These are phyloP conservation scores for Tethea ocularis DNA, from an alignment of 2,888 invertebrate species.

Conservation along the genomic window DNA sequence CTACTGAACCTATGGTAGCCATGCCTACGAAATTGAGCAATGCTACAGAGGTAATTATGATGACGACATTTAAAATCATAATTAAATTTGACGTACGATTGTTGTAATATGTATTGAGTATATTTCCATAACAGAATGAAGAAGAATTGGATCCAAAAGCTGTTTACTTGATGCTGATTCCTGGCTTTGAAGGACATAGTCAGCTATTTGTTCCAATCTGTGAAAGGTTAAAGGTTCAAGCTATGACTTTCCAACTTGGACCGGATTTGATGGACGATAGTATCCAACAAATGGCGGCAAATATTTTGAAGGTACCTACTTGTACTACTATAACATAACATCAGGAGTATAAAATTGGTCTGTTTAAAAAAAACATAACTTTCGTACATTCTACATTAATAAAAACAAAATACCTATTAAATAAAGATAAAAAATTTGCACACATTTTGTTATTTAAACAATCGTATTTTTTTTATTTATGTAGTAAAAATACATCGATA, in stretches of 20 bases:
- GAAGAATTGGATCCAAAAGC: constrained; percentile 32
- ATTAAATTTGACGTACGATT: too few species aligned
- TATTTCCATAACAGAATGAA: constrained; percentile 27
- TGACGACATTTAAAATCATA: not conserved
- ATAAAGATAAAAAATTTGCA: not conserved
- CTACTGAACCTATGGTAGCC: constrained; percentile 36
- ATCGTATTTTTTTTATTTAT: too few species aligned
- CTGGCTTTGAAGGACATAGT: constrained; percentile 44
- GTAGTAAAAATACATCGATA: too few species aligned
- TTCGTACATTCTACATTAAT: too few species aligned
- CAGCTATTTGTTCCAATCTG: constrained; percentile 28
- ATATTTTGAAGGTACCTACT: constrained; percentile 27
- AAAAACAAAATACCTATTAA: too few species aligned
- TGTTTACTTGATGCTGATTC: constrained; percentile 35
- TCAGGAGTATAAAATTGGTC: too few species aligned
- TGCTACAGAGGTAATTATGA: constrained; percentile 28
- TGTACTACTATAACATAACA: not conserved
- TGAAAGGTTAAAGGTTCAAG: constrained; percentile 33
- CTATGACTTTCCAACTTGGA: constrained; percentile 33
- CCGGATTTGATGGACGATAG: constrained; percentile 29
- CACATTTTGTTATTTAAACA: too few species aligned
- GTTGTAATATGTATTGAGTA: too few species aligned
- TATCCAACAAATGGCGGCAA: constrained; percentile 28
- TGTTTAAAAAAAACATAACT: too few species aligned
- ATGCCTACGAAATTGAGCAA: constrained; percentile 35